These are phyloP conservation scores for Armadillidium nasatum DNA, from an alignment of 1,140 invertebrate species.

Conservation along the genomic window DNA sequence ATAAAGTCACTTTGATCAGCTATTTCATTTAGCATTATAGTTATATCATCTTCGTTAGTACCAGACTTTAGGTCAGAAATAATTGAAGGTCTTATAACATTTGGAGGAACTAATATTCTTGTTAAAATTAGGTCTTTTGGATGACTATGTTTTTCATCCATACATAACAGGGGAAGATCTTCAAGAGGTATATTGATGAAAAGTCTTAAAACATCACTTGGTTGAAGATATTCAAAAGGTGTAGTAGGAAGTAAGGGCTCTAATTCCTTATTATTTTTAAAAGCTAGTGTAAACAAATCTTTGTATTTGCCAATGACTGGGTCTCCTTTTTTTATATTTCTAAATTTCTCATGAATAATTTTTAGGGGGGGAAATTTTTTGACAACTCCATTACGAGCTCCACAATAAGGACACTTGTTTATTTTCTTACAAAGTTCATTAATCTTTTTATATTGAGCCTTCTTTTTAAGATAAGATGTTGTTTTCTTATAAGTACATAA, in stretches of 20 bases:
- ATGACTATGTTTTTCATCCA: constrained; percentile 70
- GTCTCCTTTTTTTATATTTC: constrained; percentile 63
- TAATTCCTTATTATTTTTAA: background rate
- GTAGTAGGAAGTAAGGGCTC: constrained; percentile 39
- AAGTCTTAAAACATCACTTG: constrained; percentile 62
- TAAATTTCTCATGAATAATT: constrained; percentile 85
- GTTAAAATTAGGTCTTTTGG: constrained; percentile 90
- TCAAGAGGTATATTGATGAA: constrained; percentile 63
- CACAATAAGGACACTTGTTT: constrained; percentile 68
- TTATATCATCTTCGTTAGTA: constrained; percentile 97
- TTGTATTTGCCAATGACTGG: constrained; percentile 33
- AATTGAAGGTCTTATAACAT: constrained; percentile 93
- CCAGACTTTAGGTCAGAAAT: constrained; percentile 92
- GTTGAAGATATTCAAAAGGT: constrained; percentile 45
- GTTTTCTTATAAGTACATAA: constrained; percentile 67
- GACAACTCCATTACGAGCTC: constrained; percentile 73
- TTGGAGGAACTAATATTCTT: constrained; percentile 89
- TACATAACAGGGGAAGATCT: constrained; percentile 85
- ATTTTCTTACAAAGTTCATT: constrained; percentile 73
- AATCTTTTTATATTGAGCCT: constrained; percentile 72
- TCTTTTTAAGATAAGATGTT: constrained; percentile 74
- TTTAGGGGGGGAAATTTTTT: constrained; percentile 88
- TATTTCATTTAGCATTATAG: constrained; percentile 96
- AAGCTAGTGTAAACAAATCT: constrained; percentile 32
- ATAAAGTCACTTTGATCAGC: constrained; percentile 93